Evolutionary conservation across 2,113 vertebrate genomes (phyloP).

Genomic region (Cyanoderma ruficeps): DNA sequence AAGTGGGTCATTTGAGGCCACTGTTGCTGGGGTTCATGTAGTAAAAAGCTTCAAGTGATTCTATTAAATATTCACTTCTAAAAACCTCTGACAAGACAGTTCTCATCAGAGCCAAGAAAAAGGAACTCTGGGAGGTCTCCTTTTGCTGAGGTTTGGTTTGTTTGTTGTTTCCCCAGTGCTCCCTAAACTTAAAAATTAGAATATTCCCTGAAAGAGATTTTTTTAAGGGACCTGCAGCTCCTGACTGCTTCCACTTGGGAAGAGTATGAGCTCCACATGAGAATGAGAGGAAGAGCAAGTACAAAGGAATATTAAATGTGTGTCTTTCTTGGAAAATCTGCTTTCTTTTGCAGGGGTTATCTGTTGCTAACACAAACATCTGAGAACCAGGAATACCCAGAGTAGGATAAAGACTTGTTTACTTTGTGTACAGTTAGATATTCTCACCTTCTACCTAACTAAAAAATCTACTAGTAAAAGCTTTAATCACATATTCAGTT

Average conservation of each 20-base stretch:
- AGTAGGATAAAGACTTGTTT: not conserved
- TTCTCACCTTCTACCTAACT: not conserved
- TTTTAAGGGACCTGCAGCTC: not conserved
- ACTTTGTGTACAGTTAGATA: slow-evolving; percentile 61
- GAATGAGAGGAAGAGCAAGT: not conserved
- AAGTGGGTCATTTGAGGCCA: not conserved
- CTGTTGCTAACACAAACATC: not conserved
- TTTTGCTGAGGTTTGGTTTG: not conserved
- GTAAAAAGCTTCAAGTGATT: not conserved
- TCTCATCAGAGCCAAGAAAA: not conserved
- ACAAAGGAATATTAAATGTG: not conserved
- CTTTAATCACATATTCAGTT: not conserved
- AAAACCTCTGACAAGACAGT: not conserved
- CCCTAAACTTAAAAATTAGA: not conserved
- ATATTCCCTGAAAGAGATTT: not conserved
- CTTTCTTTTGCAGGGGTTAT: not conserved
- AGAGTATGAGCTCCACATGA: not conserved
- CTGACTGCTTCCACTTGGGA: not conserved
- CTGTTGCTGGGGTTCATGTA: not conserved
- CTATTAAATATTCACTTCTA: not conserved
- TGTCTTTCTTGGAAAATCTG: not conserved
- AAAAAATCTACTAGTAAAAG: not conserved
- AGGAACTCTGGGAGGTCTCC: not conserved
- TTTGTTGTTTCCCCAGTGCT: not conserved
- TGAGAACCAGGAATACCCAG: not conserved